Evolutionary conservation across 2,888 invertebrate genomes (phyloP).

Genomic region (Hypomecis atomaria): DNA sequence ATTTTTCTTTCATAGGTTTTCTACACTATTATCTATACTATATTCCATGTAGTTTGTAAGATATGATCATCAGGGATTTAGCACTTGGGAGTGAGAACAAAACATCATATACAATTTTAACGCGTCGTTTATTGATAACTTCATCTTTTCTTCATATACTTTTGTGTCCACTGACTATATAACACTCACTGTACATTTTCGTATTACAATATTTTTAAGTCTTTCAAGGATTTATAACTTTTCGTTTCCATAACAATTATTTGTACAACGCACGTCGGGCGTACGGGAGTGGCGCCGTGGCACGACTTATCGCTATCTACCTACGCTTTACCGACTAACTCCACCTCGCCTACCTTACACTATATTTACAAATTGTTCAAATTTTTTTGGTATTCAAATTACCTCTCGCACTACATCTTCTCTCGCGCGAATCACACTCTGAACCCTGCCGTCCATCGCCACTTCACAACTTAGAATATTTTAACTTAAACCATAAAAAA

Average conservation of each 20-base stretch:
- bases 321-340: constrained; percentile 75
- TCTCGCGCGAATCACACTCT: constrained; percentile 64
- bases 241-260: constrained; percentile 81
- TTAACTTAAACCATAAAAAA: constrained; percentile 81
- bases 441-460: constrained; percentile 69
- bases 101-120: constrained; percentile 80
- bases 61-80: not conserved
- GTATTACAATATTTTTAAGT: constrained; percentile 83
- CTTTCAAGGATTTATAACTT: constrained; percentile 81
- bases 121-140: constrained; percentile 84
- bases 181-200: constrained; percentile 85
- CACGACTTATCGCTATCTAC: constrained; percentile 79
- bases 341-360: constrained; percentile 73
- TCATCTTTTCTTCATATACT: constrained; percentile 82
- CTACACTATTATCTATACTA: not conserved
- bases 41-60: not conserved
- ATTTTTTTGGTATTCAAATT: constrained; percentile 84
- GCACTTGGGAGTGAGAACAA: constrained; percentile 67
- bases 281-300: constrained; percentile 78
- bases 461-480: constrained; percentile 76
- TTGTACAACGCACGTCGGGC: constrained; percentile 83
- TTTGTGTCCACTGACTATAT: constrained; percentile 85
- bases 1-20: not conserved
- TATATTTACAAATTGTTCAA: constrained; percentile 84
- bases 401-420: constrained; percentile 77